These are phyloP conservation scores for Ariopsis seemanni DNA, from an alignment of 2,113 vertebrate species.

Conservation along the genomic window DNA sequence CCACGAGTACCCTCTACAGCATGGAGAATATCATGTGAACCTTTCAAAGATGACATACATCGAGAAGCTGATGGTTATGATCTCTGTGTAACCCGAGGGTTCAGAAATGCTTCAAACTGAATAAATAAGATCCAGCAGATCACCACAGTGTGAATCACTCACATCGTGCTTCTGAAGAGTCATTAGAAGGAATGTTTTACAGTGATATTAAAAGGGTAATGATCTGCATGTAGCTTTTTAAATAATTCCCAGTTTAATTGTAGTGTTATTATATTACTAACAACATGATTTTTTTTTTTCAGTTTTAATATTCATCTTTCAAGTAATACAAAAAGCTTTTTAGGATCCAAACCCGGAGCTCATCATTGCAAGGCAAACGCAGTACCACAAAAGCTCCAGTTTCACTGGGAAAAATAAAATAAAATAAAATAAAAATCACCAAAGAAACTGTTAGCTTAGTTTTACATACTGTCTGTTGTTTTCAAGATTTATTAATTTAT, in stretches of 20 bases:
- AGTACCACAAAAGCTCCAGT: neutral
- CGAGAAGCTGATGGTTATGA: neutral
- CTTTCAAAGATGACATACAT: neutral
- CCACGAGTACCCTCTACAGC: neutral
- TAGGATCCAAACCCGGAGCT: neutral
- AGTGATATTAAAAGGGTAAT: neutral
- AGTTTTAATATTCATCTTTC: neutral
- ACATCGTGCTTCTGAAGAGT: neutral
- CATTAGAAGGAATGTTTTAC: neutral
- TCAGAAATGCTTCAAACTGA: neutral
- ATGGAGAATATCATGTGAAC: neutral
- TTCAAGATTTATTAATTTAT: neutral
- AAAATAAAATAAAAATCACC: neutral
- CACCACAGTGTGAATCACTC: neutral
- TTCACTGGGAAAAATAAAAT: neutral
- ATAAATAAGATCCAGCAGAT: constrained; percentile 9
- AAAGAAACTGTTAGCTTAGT: neutral
- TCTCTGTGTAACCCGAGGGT: neutral
- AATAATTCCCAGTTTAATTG: neutral
- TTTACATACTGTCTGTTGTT: neutral
- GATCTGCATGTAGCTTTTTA: neutral
- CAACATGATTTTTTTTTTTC: neutral
- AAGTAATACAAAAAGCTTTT: neutral
- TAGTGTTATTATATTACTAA: neutral
- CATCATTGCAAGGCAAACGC: neutral